Conservation (phyloP, 2,113 vertebrate species). For the Ailurus styani region DNA sequence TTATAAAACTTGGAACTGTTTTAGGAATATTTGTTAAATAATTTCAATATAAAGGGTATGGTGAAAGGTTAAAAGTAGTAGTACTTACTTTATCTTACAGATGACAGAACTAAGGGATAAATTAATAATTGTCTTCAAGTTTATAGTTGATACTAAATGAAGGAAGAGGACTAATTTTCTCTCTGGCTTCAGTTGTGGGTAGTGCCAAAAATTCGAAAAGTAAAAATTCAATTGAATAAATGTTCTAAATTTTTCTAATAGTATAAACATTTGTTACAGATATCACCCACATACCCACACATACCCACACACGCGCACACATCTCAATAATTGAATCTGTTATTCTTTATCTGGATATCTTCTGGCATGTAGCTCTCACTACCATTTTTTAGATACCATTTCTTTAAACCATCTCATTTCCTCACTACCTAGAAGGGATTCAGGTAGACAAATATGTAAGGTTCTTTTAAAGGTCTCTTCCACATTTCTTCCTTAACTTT, state of each 20-base stretch:
- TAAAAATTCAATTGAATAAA: constrained; percentile 10
- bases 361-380: background rate
- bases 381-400: background rate
- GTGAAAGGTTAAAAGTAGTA: background rate
- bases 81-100: background rate
- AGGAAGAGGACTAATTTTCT: background rate
- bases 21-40: constrained; percentile 1
- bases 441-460: background rate
- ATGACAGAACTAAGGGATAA: background rate
- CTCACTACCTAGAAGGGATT: background rate
- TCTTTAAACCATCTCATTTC: background rate
- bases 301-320: background rate
- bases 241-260: constrained; percentile 9
- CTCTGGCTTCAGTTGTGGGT: background rate
- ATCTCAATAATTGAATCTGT: background rate
- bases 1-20: background rate
- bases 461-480: background rate
- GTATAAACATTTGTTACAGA: background rate
- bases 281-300: background rate
- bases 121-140: constrained; percentile 28
- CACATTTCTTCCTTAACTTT: background rate
- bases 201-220: constrained; percentile 13
- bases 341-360: background rate
- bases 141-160: background rate
- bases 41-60: background rate